phyloP scores from a whole-genome alignment of 2,113 vertebrate genomes.

The Psittacara wagleri region DNA sequence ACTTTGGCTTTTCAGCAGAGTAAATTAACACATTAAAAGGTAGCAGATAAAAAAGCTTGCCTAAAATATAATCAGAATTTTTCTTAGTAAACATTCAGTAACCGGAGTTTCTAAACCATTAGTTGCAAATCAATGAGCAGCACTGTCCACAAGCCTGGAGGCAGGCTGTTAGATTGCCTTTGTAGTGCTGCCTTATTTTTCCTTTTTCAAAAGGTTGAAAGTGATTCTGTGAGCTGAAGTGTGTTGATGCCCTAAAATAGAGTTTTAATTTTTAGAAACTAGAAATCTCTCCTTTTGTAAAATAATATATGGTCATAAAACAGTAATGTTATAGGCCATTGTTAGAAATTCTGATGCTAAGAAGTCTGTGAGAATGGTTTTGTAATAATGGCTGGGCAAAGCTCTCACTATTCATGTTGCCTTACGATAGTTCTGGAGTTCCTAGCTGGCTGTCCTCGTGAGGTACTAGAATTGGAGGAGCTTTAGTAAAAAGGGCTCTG shows the following conservation, averaged over 20 bases:
- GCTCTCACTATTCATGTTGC: not conserved
- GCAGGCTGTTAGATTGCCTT: conserved; percentile 7
- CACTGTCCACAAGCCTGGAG: not conserved
- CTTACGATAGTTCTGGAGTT: not conserved
- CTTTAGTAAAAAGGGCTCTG: not conserved
- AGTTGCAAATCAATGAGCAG: conserved; percentile 16
- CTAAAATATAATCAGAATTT: conserved; percentile 36
- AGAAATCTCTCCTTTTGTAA: not conserved
- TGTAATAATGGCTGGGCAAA: not conserved
- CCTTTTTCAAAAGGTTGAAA: not conserved
- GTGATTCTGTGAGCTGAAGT: not conserved
- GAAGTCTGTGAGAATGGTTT: not conserved
- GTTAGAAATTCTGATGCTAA: not conserved
- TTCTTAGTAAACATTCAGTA: conserved; percentile 11
- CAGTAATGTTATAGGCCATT: not conserved
- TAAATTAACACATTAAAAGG: conserved; percentile 63
- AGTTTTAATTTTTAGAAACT: not conserved
- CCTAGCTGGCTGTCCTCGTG: not conserved
- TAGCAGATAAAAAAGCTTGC: conserved; percentile 41
- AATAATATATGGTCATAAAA: not conserved
- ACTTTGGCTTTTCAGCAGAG: conserved; percentile 42
- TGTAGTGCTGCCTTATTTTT: conserved; percentile 26
- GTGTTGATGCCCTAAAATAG: not conserved
- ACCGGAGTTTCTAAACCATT: not conserved
- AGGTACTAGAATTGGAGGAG: not conserved